These are phyloP conservation scores for Plotosus lineatus DNA, from an alignment of 2,113 vertebrate species.

Conservation along the genomic window DNA sequence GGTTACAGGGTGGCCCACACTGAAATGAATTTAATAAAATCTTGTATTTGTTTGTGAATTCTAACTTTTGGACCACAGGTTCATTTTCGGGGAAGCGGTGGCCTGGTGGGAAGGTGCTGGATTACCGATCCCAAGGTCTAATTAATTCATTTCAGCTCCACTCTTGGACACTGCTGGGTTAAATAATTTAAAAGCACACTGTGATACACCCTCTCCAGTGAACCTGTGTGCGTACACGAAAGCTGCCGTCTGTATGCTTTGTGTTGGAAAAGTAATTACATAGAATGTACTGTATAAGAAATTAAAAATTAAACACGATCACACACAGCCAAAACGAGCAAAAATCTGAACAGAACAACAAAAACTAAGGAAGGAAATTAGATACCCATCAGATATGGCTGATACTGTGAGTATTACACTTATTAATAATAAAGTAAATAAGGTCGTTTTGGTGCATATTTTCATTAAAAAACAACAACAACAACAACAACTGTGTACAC, in stretches of 20 bases:
- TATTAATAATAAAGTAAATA: too few species aligned
- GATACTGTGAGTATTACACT: not conserved
- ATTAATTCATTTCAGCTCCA: constrained; percentile 5
- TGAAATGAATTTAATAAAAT: not conserved
- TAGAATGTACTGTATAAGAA: not conserved
- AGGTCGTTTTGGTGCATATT: too few species aligned
- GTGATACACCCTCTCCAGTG: constrained; percentile 12
- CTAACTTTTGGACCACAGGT: not conserved
- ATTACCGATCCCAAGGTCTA: too few species aligned
- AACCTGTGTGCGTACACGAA: not conserved
- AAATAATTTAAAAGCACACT: not conserved
- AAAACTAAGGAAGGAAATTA: not conserved
- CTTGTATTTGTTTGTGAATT: not conserved
- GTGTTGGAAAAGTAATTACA: constrained; percentile 5
- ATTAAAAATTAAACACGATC: not conserved
- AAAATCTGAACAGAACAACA: not conserved
- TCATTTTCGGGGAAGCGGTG: too few species aligned
- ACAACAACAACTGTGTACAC: too few species aligned
- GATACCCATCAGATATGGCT: too few species aligned
- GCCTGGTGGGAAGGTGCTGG: too few species aligned
- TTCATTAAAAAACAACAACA: too few species aligned
- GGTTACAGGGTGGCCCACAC: not conserved
- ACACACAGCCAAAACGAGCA: too few species aligned
- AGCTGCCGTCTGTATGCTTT: not conserved
- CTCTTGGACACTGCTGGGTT: not conserved